Evolutionary conservation across 2,113 vertebrate species (phyloP), one percentile per base, ranked within the genome.

Genomic region (Sebastes fasciatus): DNA sequence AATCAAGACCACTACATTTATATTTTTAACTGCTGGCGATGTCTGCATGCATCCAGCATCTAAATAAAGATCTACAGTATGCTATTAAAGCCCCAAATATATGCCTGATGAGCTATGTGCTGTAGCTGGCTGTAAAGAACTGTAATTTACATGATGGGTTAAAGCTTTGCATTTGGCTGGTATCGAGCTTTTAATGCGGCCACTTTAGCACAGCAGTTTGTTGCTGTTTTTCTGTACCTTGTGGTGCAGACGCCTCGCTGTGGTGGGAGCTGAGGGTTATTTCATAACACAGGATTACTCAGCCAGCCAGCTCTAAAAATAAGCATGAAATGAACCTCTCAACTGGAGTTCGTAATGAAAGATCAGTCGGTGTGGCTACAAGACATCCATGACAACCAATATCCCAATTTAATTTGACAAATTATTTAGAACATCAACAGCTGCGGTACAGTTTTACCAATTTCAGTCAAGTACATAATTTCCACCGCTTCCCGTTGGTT

Each of bases 241-340:
- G 80, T 88, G 80, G 77, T 84, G 88, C 83, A 65, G 86, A 91
- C 66, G 85, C 89, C 88, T 92, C 88, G 74, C 89, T 90, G 86
- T 88, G 82, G 88, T 92, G 88, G 83, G 85, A 91, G 90, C 77
- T 75, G 88, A 87, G 86, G 64, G 86, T 90, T 90, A 90, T 94
- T 93, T 92, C 90, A 88, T 93, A 89, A 92, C 89, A 82, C 79
- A 86, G 86, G 84, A 92, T 93, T 93, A 94, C 80, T 94, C 91
- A 93, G 90, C 79, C 83, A 74, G 86, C 72, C 77, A 80, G 78
- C 74, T 88, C 91, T 91, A 93, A 93, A 94, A 91, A 93, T 92
- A 94, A 88, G 86, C 88, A 91, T 92, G 91, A 92, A 93, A 93
- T 94, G 84, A 93, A 88, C 84, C 84, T 90, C 85, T 92, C 83